These are phyloP conservation scores for Albula goreensis DNA, from an alignment of 2,113 vertebrate species.

Conservation along the genomic window DNA sequence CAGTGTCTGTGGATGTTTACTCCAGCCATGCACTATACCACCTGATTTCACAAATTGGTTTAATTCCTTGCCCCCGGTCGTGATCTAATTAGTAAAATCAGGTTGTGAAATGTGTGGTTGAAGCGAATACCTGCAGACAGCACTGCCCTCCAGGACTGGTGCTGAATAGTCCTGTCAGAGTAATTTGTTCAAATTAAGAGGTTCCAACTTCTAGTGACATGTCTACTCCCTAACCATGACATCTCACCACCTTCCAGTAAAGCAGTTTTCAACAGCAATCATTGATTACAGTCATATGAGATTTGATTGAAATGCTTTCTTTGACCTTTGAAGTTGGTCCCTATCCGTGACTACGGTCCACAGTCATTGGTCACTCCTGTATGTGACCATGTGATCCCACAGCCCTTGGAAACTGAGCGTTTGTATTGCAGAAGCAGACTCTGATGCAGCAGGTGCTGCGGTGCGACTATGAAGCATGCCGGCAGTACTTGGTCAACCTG, in stretches of 20 bases:
- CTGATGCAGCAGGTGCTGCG: slow-evolving; percentile 97
- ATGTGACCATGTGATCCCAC: background rate
- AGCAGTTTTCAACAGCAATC: background rate
- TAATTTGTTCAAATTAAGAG: background rate
- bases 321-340: background rate
- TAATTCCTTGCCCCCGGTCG: too few relatives aligned
- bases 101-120: too few relatives aligned
- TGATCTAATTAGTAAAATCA: too few relatives aligned
- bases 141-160: too few relatives aligned
- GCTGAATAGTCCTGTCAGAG: background rate
- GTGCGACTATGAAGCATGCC: slow-evolving; percentile 95
- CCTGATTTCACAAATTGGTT: too few relatives aligned
- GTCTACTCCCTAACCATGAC: background rate
- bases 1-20: too few relatives aligned
- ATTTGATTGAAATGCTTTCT: background rate
- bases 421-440: slow-evolving; percentile 84
- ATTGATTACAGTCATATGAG: background rate
- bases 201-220: background rate
- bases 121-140: too few relatives aligned
- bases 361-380: background rate
- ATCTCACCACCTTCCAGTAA: background rate
- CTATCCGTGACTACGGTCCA: background rate
- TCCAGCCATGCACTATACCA: too few relatives aligned
- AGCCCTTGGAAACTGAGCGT: background rate
- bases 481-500: slow-evolving; percentile 91